Evolutionary conservation across 2,888 invertebrate genomes (phyloP).

Genomic region (Parthenolecanium corni): DNA sequence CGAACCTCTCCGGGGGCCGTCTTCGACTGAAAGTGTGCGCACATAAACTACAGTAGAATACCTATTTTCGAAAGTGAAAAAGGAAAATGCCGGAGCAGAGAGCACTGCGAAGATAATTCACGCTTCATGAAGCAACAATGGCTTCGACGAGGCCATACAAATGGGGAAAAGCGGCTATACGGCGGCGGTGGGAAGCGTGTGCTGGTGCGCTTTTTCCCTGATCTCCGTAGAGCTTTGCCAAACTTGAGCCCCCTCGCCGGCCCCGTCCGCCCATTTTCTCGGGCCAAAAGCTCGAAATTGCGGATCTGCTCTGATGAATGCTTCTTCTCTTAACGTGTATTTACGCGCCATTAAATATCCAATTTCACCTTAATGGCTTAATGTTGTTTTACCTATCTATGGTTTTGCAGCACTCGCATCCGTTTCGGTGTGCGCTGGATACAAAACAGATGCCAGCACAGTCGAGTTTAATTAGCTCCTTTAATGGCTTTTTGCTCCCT

Average conservation of each 20-base stretch:
- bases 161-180: conserved; percentile 15
- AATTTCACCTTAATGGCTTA: conserved; percentile 28
- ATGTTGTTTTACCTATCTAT: conserved; percentile 24
- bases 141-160: conserved; percentile 2
- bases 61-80: conserved; percentile 25
- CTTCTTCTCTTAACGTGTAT: conserved; percentile 14
- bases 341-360: conserved; percentile 25
- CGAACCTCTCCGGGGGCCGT: background rate
- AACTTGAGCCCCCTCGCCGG: no score
- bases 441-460: conserved; percentile 26
- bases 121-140: conserved; percentile 27
- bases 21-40: background rate
- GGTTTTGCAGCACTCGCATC: background rate
- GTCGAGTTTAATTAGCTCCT: conserved; percentile 25
- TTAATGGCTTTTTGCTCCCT: conserved; percentile 9
- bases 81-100: conserved; percentile 3
- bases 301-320: conserved; percentile 23
- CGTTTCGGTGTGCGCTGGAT: conserved; percentile 1
- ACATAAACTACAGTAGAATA: conserved; percentile 24
- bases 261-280: no score
- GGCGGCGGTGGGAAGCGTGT: conserved; percentile 3
- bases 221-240: no score
- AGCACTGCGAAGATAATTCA: conserved; percentile 23
- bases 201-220: background rate
- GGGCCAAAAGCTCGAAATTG: conserved; percentile 22